Conservation (phyloP, 2,113 vertebrate genomes). For the Grallaria varia region DNA sequence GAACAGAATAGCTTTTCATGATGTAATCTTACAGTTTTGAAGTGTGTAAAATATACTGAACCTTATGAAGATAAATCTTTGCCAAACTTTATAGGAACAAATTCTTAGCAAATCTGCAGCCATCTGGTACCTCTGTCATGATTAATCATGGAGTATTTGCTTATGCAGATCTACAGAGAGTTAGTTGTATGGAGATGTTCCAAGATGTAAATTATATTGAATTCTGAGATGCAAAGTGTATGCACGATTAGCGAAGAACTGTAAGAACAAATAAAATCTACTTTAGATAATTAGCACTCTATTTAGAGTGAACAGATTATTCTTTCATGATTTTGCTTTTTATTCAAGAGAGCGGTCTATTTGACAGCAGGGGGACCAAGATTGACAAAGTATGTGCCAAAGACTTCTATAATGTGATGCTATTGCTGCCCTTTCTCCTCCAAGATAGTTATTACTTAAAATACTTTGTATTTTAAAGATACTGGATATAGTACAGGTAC, state of each 20-base stretch:
- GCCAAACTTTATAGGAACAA: not conserved
- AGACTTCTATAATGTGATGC: not conserved
- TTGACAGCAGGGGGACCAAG: not conserved
- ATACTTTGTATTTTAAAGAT: not conserved
- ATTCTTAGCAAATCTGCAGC: conserved; percentile 10
- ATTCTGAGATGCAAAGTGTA: not conserved
- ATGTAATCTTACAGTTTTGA: conserved; percentile 3
- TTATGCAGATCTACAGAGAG: not conserved
- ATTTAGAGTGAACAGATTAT: not conserved
- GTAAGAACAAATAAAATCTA: not conserved
- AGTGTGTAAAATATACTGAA: not conserved
- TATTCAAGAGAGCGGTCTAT: not conserved
- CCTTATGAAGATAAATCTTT: not conserved
- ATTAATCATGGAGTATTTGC: not conserved
- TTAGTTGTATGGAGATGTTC: not conserved
- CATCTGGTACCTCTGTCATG: conserved; percentile 33
- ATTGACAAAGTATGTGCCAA: not conserved
- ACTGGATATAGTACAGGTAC: not conserved
- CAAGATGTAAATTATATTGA: not conserved
- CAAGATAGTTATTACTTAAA: not conserved
- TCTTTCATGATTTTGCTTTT: not conserved
- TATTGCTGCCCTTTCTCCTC: not conserved
- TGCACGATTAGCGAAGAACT: not conserved
- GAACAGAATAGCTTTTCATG: not conserved
- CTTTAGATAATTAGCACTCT: not conserved